Conservation (phyloP, 2,888 invertebrate species). For the Rhamnusium bicolor region DNA sequence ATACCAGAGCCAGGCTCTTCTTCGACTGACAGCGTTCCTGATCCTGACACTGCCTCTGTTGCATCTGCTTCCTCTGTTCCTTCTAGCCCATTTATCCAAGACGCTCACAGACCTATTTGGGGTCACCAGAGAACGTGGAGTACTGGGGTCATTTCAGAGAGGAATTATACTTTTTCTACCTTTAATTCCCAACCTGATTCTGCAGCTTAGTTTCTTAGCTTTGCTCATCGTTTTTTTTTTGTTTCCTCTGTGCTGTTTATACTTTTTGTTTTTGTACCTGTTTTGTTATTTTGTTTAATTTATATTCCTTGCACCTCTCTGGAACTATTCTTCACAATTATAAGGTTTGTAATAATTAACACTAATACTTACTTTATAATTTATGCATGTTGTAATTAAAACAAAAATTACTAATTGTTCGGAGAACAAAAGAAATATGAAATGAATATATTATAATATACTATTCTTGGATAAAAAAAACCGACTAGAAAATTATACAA, state of each 20-base stretch:
- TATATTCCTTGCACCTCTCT: conserved; percentile 20
- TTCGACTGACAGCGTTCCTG: conserved; percentile 53
- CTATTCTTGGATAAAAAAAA: too few relatives aligned
- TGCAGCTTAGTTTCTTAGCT: conserved; percentile 55
- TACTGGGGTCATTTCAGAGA: conserved; percentile 59
- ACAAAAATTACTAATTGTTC: too few relatives aligned
- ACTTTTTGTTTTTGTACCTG: conserved; percentile 18
- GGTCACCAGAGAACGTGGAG: conserved; percentile 69
- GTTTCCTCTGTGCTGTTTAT: neutral
- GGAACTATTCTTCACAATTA: conserved; percentile 27
- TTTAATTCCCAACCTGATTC: conserved; percentile 58
- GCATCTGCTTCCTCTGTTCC: conserved; percentile 62
- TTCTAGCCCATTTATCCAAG: conserved; percentile 62
- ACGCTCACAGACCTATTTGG: conserved; percentile 59
- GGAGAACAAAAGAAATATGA: too few relatives aligned
- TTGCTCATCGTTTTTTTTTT: conserved; percentile 18
- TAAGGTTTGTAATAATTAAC: conserved; percentile 39
- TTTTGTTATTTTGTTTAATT: conserved; percentile 24
- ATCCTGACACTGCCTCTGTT: conserved; percentile 32
- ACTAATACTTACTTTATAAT: conserved; percentile 20
- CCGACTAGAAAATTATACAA: too few relatives aligned
- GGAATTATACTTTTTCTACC: conserved; percentile 48
- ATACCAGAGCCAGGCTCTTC: conserved; percentile 57
- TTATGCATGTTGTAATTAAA: neutral
- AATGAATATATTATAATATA: too few relatives aligned